A percentile compares a stretch with the other conserved stretches of the same genome.
Evolutionary conservation across 2,888 invertebrate species (phyloP).

Genomic region (Lysandra bellargus): DNA sequence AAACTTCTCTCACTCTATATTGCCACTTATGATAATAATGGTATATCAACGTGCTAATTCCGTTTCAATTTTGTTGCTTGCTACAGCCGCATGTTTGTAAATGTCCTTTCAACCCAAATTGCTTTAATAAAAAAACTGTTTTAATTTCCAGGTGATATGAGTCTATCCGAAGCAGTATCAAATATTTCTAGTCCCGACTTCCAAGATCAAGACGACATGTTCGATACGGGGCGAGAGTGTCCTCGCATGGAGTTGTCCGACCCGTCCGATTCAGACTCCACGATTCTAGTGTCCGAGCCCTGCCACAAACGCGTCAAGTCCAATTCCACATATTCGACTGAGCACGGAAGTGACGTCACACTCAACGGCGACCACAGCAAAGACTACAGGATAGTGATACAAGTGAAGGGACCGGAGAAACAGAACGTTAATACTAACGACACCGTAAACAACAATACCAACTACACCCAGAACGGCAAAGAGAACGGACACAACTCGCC

Average conservation of each 20-base stretch:
- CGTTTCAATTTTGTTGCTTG: no score
- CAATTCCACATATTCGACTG: conserved; percentile 68
- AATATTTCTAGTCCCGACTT: conserved; percentile 95
- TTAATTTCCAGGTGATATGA: conserved; percentile 83
- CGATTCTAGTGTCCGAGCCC: conserved; percentile 91
- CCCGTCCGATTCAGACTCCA: conserved; percentile 94
- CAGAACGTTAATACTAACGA: conserved; percentile 58
- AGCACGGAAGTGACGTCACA: conserved; percentile 81
- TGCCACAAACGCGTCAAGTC: conserved; percentile 80
- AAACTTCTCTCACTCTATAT: background rate
- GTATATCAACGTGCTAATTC: no score
- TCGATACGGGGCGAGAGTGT: conserved; percentile 88
- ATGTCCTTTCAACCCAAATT: background rate
- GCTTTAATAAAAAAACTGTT: background rate
- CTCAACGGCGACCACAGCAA: conserved; percentile 73
- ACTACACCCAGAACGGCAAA: conserved; percentile 71
- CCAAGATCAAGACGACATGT: conserved; percentile 92
- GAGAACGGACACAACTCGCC: conserved; percentile 75
- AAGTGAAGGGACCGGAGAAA: conserved; percentile 78
- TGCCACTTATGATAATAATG: no score
- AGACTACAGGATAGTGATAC: conserved; percentile 90
- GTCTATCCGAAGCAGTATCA: conserved; percentile 91
- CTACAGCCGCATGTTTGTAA: no score
- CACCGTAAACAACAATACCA: conserved; percentile 65
- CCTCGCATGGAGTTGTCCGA: conserved; percentile 92